These are phyloP conservation scores for Ptychobarbus kaznakovi DNA, from an alignment of 2,797 vertebrate genomes.

Conservation along the genomic window DNA sequence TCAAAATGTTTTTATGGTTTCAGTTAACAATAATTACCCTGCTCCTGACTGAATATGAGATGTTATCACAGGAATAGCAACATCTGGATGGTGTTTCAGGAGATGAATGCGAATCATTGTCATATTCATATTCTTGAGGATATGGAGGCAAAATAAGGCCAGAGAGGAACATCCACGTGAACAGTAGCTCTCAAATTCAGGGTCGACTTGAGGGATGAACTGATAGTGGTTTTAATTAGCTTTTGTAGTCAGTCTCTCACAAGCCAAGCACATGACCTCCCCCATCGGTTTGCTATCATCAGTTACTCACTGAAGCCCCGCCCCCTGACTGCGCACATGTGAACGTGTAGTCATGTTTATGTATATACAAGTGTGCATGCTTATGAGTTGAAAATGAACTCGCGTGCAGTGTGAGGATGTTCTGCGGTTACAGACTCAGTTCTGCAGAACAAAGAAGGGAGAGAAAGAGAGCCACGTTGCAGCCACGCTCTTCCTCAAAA, in stretches of 20 bases:
- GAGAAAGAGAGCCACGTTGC: conserved; percentile 56
- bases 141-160: conserved; percentile 10
- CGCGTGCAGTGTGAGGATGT: conserved; percentile 71
- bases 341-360: conserved; percentile 36
- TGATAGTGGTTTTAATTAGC: conserved; percentile 53
- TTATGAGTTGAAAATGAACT: conserved; percentile 72
- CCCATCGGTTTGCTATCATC: not conserved
- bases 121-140: not conserved
- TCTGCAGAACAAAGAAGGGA: conserved; percentile 65
- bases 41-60: not conserved
- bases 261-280: conserved; percentile 52
- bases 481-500: conserved; percentile 61
- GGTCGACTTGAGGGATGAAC: not conserved
- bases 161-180: not conserved
- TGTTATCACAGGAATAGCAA: conserved; percentile 13
- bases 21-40: not conserved
- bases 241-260: conserved; percentile 55
- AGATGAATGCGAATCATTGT: not conserved
- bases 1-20: not conserved
- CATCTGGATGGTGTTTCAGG: conserved; percentile 35
- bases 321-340: conserved; percentile 34
- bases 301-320: conserved; percentile 26
- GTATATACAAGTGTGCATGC: conserved; percentile 34
- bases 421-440: conserved; percentile 76
- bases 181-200: not conserved